Percentiles rank a stretch among this genome's conserved stretches.
Evolutionary conservation across 2,797 vertebrate species (phyloP).

Genomic region (Telmatherina bonti): DNA sequence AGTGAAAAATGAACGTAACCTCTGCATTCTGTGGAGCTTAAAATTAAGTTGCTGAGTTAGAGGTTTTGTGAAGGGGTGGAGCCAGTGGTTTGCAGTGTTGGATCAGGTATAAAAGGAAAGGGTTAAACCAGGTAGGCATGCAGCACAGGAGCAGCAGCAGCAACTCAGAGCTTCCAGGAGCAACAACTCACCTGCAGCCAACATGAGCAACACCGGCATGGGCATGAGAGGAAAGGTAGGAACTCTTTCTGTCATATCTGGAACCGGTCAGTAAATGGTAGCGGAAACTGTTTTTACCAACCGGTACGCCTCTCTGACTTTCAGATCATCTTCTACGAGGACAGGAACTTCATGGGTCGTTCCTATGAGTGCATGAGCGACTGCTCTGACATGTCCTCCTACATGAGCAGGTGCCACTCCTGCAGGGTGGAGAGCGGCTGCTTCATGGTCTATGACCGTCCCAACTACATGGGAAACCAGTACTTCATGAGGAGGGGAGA

Average conservation of each 20-base stretch:
- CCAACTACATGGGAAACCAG: conserved; percentile 78
- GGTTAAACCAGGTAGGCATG: conserved; percentile 74
- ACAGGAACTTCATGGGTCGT: conserved; percentile 82
- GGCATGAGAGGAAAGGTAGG: conserved; percentile 73
- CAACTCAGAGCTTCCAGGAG: conserved; percentile 21
- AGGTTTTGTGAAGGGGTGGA: conserved; percentile 54
- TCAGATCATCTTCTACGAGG: conserved; percentile 85
- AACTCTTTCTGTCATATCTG: neutral
- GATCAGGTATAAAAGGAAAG: conserved; percentile 77
- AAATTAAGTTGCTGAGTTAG: conserved; percentile 67
- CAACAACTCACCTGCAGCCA: conserved; percentile 49
- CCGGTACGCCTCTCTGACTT: conserved; percentile 12
- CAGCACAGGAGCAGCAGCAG: conserved; percentile 44
- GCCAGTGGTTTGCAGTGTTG: conserved; percentile 52
- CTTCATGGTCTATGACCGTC: conserved; percentile 79
- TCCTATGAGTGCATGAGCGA: conserved; percentile 77
- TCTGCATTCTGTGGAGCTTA: conserved; percentile 50
- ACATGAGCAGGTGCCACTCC: conserved; percentile 81
- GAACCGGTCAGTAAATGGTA: too few relatives aligned
- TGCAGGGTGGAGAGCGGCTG: conserved; percentile 78
- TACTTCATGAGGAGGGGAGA: conserved; percentile 78
- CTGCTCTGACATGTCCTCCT: conserved; percentile 70
- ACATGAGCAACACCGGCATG: conserved; percentile 71
- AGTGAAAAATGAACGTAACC: conserved; percentile 47
- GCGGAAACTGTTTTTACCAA: too few relatives aligned